These are phyloP conservation scores for Athripsodes cinereus DNA, from an alignment of 2,888 invertebrate species.

Conservation along the genomic window DNA sequence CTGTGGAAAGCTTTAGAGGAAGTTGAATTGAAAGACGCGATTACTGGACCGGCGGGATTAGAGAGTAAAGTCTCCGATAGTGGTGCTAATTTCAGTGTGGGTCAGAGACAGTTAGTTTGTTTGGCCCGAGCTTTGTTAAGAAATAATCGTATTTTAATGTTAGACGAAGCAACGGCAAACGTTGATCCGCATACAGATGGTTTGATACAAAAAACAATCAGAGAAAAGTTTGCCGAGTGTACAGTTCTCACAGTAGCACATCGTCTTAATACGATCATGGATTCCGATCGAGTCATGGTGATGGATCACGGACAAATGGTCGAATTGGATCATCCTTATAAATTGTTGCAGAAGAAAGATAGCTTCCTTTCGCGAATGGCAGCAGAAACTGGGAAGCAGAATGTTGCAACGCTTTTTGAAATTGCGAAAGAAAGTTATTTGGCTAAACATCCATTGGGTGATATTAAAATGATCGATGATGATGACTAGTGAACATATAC, in stretches of 20 bases:
- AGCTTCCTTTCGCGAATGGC: conserved; percentile 54
- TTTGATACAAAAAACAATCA: conserved; percentile 65
- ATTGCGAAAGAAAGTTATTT: conserved; percentile 13
- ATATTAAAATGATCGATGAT: conserved; percentile 22
- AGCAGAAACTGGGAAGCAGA: conserved; percentile 54
- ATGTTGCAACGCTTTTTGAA: conserved; percentile 39
- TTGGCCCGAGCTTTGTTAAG: conserved; percentile 61
- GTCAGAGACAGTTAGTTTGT: conserved; percentile 65
- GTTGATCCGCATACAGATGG: conserved; percentile 65
- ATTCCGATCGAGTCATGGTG: conserved; percentile 54
- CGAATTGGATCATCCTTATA: conserved; percentile 63
- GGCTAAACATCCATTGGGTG: conserved; percentile 1
- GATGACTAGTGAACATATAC: background rate
- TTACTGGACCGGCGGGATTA: conserved; percentile 43
- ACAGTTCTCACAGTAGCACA: conserved; percentile 78
- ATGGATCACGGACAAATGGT: conserved; percentile 54
- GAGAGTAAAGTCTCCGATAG: conserved; percentile 54
- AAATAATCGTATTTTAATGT: conserved; percentile 56
- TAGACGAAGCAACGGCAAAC: conserved; percentile 69
- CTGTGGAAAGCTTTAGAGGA: conserved; percentile 68
- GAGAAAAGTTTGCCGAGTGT: conserved; percentile 61
- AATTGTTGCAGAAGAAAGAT: conserved; percentile 46
- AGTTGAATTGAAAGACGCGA: conserved; percentile 51
- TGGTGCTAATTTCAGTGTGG: conserved; percentile 62
- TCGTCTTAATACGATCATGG: conserved; percentile 66